Evolutionary conservation across 2,888 invertebrate genomes (phyloP).

Genomic region (Platycheirus rosarum): DNA sequence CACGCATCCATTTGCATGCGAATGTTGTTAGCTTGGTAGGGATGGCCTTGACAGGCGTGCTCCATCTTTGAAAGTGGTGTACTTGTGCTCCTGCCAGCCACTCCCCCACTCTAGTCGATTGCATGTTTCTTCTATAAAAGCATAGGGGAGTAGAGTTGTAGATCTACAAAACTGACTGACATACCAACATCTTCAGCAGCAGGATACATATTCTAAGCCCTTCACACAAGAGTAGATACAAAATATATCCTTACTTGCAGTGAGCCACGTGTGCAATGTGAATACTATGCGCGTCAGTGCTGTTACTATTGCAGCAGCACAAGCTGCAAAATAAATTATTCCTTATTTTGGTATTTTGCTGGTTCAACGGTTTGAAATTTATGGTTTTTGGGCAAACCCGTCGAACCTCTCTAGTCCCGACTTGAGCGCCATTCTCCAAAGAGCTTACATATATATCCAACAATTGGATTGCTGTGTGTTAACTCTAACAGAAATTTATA

Average conservation of each 20-base stretch:
- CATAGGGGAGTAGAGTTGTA: neutral
- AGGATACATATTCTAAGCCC: slow-evolving; percentile 61
- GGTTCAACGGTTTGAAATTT: slow-evolving; percentile 69
- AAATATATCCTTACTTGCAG: neutral
- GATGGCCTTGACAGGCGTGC: slow-evolving; percentile 17
- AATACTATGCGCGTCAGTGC: slow-evolving; percentile 1
- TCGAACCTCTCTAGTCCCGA: slow-evolving; percentile 1
- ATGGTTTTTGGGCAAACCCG: slow-evolving; percentile 49
- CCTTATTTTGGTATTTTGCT: slow-evolving; percentile 71
- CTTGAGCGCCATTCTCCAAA: slow-evolving; percentile 28
- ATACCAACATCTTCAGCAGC: slow-evolving; percentile 51
- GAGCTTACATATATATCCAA: slow-evolving; percentile 67
- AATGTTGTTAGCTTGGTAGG: slow-evolving; percentile 12
- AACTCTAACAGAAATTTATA: slow-evolving; percentile 63
- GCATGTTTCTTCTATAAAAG: neutral
- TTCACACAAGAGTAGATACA: slow-evolving; percentile 24
- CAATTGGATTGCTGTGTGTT: slow-evolving; percentile 56
- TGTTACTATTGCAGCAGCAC: slow-evolving; percentile 12
- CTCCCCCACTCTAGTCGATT: neutral
- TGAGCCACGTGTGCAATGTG: slow-evolving; percentile 9
- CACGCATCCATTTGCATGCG: slow-evolving; percentile 43
- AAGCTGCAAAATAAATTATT: slow-evolving; percentile 71
- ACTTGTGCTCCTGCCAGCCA: neutral
- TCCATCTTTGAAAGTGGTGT: neutral
- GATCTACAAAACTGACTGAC: slow-evolving; percentile 13